Conservation (phyloP, 1,140 invertebrate genomes). For the Grapholita molesta region DNA sequence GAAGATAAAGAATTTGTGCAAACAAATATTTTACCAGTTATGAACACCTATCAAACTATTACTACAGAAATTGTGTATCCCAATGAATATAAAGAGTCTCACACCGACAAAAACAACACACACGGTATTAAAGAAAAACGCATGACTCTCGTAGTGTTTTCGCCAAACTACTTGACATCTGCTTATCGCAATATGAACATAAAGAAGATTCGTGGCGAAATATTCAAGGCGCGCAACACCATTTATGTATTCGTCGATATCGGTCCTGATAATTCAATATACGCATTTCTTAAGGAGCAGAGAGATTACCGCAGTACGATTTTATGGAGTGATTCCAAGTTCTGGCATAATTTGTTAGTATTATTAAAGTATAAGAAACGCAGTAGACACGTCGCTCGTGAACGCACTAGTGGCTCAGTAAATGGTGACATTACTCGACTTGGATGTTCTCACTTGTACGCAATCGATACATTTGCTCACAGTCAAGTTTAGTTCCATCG, state of each 20-base stretch:
- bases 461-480: slow-evolving; percentile 48
- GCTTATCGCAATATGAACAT: slow-evolving; percentile 62
- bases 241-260: slow-evolving; percentile 64
- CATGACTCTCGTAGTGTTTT: slow-evolving; percentile 54
- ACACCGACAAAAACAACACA: slow-evolving; percentile 31
- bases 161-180: slow-evolving; percentile 62
- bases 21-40: slow-evolving; percentile 50
- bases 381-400: background rate
- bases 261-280: slow-evolving; percentile 64
- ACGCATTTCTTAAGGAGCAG: slow-evolving; percentile 63
- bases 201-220: slow-evolving; percentile 68
- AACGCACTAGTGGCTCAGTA: background rate
- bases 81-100: slow-evolving; percentile 22
- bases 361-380: slow-evolving; percentile 19
- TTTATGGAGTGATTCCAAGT: slow-evolving; percentile 57
- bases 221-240: slow-evolving; percentile 60
- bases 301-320: slow-evolving; percentile 47
- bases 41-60: slow-evolving; percentile 42
- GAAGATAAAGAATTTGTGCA: slow-evolving; percentile 61
- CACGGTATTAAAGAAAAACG: slow-evolving; percentile 36
- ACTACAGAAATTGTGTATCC: slow-evolving; percentile 39
- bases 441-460: slow-evolving; percentile 44
- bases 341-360: slow-evolving; percentile 51
- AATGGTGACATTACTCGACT: slow-evolving; percentile 42
- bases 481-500: slow-evolving; percentile 59